phyloP scores from a whole-genome alignment of 2,888 invertebrate species.

The Aproaerema taeniolella region DNA sequence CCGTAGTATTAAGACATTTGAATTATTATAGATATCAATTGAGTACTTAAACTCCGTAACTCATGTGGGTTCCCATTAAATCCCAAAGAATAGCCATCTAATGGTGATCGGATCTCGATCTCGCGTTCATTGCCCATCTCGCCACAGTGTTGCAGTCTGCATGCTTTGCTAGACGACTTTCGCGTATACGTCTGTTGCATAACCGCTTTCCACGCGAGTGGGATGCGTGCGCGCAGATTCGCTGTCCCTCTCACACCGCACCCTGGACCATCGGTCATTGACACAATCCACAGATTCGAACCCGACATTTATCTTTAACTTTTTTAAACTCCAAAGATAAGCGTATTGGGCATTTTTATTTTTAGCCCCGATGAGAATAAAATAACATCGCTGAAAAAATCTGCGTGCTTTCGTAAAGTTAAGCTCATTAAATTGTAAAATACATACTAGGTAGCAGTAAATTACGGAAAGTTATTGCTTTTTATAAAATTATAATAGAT shows the following conservation, averaged over 20 bases:
- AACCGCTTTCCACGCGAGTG: conserved; percentile 72
- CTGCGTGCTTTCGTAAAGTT: too few relatives aligned
- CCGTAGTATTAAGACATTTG: too few relatives aligned
- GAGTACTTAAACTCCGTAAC: too few relatives aligned
- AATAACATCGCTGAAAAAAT: background rate
- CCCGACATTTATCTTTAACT: conserved; percentile 24
- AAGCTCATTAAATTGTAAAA: too few relatives aligned
- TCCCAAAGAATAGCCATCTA: background rate
- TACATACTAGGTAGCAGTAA: too few relatives aligned
- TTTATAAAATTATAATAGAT: too few relatives aligned
- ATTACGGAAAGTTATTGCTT: too few relatives aligned
- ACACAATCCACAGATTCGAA: conserved; percentile 55
- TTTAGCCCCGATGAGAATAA: too few relatives aligned
- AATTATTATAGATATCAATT: too few relatives aligned
- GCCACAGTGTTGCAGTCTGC: conserved; percentile 14
- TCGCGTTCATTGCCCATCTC: conserved; percentile 14
- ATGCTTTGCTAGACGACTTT: conserved; percentile 44
- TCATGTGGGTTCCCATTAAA: conserved; percentile 4
- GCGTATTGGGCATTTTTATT: conserved; percentile 2
- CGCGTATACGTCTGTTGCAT: conserved; percentile 65
- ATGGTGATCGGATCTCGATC: conserved; percentile 6
- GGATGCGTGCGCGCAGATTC: conserved; percentile 29
- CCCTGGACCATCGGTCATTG: conserved; percentile 65
- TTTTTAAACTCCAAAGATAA: conserved; percentile 5
- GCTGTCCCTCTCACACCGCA: conserved; percentile 47